These are phyloP conservation scores for Chromobotia macracanthus DNA, from an alignment of 2,797 vertebrate genomes.

Conservation along the genomic window DNA sequence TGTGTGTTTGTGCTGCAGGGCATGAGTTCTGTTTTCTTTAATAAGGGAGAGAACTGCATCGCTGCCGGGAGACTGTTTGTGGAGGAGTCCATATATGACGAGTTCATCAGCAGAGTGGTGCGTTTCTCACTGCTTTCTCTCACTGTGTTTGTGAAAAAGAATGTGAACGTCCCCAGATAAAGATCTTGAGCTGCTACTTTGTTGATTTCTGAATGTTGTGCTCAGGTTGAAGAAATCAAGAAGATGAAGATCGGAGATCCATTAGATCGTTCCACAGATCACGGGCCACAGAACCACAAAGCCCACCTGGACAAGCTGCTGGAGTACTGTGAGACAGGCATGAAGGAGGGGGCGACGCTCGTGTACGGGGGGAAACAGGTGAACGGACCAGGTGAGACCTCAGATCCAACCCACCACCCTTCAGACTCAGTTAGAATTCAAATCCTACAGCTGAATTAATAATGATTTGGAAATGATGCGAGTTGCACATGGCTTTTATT, in stretches of 20 bases:
- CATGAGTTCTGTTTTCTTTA: constrained; percentile 96
- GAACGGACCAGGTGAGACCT: constrained; percentile 82
- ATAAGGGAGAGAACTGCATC: constrained; percentile 98
- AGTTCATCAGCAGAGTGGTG: constrained; percentile 91
- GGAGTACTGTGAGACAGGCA: constrained; percentile 89
- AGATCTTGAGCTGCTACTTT: not conserved
- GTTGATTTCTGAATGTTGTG: not conserved
- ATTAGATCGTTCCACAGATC: constrained; percentile 92
- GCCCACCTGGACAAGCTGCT: constrained; percentile 94
- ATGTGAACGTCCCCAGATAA: not conserved
- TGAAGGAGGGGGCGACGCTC: constrained; percentile 92
- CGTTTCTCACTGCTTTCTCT: not conserved
- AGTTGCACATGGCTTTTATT: no score
- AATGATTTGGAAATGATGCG: not conserved
- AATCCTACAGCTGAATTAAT: not conserved
- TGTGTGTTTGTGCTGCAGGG: constrained; percentile 75
- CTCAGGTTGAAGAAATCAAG: constrained; percentile 91
- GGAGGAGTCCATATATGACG: constrained; percentile 93
- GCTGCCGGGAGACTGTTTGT: constrained; percentile 95
- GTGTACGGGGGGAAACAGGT: constrained; percentile 88
- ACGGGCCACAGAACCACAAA: constrained; percentile 95
- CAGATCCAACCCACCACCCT: not conserved
- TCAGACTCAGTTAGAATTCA: not conserved
- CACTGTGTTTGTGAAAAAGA: not conserved
- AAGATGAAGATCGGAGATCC: constrained; percentile 98